Base-by-base conservation (phyloP, 2,888 invertebrate species). In the Ectropis crepuscularia region DNA sequence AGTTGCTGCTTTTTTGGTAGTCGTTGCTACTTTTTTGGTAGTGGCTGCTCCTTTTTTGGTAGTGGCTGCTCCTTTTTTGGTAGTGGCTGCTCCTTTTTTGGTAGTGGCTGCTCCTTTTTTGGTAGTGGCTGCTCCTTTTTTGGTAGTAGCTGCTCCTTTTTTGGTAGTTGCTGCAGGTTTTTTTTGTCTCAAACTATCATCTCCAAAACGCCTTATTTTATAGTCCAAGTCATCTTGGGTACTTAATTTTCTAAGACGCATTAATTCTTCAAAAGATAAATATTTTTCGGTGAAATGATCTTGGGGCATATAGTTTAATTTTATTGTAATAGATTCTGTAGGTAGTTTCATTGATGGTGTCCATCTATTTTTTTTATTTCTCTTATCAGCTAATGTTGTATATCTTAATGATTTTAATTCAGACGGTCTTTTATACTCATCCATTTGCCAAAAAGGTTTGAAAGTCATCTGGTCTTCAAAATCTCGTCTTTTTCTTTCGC, bases 201-300 rank as follows among this genome's bases (percentile, higher is more conserved):
- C 59, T 41, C 58, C 73, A 66, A 62, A 61, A 37, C 88, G 77
- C 65, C 84, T 76, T n/a, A 73, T 69, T 68, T 81, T 77, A 37
- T 73, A 71, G 49, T 77, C 76, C 38, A 71, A 60, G 65, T 54
- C 38, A 12, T 80, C 77, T 11, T 58, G 61, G 48, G 77, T 71
- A 63, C 77, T 85, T n/a, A 82, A 72, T 77, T 87, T 90, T 69
- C 90, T 80, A 9, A 91, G 74, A 76, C 85, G 86, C 86, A 92
- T 85, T 68, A 92, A 74, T 72, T 92, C 91, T 65, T 92, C 89
- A 77, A 92, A 92, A 6, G 92, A 92, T 63, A 92, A 81, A 76
- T 86, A 90, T 73, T 87, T 92, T 76, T 91, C 92, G 37, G 88
- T 88, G 5, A 80, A 51, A 48, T 72, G 72, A 43, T 74, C 74